Evolutionary conservation across 1,140 invertebrate species (phyloP).

Genomic region (Polypedilum pembai): DNA sequence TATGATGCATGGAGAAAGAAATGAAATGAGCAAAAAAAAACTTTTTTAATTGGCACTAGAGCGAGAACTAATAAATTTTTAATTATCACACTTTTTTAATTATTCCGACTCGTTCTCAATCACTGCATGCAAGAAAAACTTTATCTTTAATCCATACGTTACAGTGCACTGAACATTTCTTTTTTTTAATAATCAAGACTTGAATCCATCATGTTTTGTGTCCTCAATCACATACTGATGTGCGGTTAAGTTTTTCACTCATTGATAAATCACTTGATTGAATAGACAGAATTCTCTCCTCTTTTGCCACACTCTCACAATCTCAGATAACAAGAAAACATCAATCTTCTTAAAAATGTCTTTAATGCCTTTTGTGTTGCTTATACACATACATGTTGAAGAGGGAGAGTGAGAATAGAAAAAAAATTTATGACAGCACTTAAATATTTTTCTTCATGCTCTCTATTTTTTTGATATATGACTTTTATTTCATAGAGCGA

Average conservation of each 20-base stretch:
- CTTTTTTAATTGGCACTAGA: background rate
- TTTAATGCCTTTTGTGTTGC: slow-evolving; percentile 23
- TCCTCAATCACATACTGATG: background rate
- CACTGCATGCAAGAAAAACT: background rate
- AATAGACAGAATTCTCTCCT: background rate
- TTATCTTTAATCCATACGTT: background rate
- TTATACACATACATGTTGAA: too few species aligned
- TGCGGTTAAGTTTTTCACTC: background rate
- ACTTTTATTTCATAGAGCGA: background rate
- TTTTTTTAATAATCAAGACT: background rate
- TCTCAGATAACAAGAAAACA: slow-evolving; percentile 23
- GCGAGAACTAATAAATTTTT: background rate
- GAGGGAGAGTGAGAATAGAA: too few species aligned
- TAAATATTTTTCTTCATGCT: background rate
- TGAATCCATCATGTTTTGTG: background rate
- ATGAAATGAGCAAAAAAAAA: background rate
- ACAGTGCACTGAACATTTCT: background rate
- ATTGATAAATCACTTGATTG: slow-evolving; percentile 27
- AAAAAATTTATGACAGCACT: slow-evolving; percentile 18
- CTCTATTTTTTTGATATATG: background rate
- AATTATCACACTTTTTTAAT: background rate
- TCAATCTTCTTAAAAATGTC: slow-evolving; percentile 10
- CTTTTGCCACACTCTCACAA: background rate
- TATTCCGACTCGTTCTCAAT: background rate
- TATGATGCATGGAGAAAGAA: background rate